Evolutionary conservation across 2,888 invertebrate species (phyloP).

Genomic region (Zhuqinia jingwanae): DNA sequence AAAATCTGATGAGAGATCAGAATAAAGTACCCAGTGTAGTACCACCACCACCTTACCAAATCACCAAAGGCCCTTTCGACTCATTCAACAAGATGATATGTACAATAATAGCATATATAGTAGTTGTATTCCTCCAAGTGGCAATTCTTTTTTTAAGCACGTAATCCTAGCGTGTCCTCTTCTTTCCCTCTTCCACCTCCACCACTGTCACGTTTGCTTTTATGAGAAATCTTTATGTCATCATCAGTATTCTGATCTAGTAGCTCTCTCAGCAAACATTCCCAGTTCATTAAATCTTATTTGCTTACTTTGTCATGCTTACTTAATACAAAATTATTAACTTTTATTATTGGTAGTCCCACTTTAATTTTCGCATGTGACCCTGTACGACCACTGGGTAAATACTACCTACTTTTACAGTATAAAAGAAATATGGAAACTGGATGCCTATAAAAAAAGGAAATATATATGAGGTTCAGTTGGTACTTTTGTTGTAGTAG

Average conservation of each 20-base stretch:
- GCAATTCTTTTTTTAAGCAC: constrained; percentile 17
- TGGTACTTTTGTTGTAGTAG: no score
- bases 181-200: neutral
- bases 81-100: neutral
- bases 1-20: constrained; percentile 16
- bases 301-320: constrained; percentile 39
- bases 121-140: no score
- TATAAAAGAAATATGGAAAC: no score
- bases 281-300: constrained; percentile 53
- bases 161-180: constrained; percentile 15
- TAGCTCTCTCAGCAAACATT: constrained; percentile 37
- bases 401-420: no score
- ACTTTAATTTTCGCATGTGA: constrained; percentile 5
- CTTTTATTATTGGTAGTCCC: neutral
- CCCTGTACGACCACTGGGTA: neutral
- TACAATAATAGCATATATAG: no score
- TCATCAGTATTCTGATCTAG: constrained; percentile 47
- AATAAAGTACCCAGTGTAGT: neutral
- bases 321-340: constrained; percentile 29
- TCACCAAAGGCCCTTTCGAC: neutral
- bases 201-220: neutral
- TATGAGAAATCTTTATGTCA: constrained; percentile 47
- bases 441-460: no score
- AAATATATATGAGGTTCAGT: no score
- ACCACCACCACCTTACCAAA: neutral